A percentile compares a stretch with the other conserved stretches of the same genome.
Conservation (phyloP, 2,113 vertebrate genomes). For the Apistogramma diplotaenia region DNA sequence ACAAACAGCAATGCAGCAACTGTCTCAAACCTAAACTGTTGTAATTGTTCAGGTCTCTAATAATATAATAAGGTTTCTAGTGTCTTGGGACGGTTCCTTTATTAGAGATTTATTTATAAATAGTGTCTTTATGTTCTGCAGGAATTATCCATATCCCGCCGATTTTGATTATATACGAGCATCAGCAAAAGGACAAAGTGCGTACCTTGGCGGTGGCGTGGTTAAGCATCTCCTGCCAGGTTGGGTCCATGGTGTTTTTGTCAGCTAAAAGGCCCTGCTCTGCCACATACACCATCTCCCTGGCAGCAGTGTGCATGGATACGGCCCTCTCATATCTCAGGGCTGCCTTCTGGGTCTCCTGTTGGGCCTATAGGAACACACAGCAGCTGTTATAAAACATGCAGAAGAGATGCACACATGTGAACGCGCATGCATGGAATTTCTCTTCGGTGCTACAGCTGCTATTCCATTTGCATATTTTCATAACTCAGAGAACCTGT, state of each 20-base stretch:
- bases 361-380: slow-evolving; percentile 81
- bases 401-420: background rate
- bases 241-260: slow-evolving; percentile 88
- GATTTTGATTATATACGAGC: background rate
- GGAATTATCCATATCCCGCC: accelerated
- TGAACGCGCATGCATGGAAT: accelerated
- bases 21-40: no score
- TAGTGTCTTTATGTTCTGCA: no score
- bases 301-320: slow-evolving; percentile 90
- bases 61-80: no score
- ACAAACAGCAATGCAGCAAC: no score
- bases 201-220: slow-evolving; percentile 88
- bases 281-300: slow-evolving; percentile 93
- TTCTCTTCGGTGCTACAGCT: background rate
- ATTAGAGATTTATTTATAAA: no score
- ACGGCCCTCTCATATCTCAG: slow-evolving; percentile 88
- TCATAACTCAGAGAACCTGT: background rate
- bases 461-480: background rate
- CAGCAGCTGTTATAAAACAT: background rate
- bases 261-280: slow-evolving; percentile 90
- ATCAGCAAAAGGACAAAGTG: background rate
- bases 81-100: no score
- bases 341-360: slow-evolving; percentile 90
- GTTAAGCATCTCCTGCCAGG: slow-evolving; percentile 96
- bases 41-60: no score